Base-by-base conservation (phyloP, 2,888 invertebrate species). In the Silvanus unidentatus region DNA sequence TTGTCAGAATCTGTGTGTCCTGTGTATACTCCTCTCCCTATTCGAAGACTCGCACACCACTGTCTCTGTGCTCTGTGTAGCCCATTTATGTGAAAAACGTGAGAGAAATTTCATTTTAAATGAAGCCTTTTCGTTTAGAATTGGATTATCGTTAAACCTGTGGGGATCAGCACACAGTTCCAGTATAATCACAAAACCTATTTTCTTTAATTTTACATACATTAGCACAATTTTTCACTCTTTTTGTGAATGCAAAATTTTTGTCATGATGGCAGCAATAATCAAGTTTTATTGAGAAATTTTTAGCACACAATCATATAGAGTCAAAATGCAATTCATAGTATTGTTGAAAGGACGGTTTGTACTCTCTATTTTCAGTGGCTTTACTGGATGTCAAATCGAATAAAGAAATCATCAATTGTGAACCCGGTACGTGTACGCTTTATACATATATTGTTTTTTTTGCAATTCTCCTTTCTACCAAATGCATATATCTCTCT, bases 91-190 rank as follows among this genome's bases (percentile, higher is more conserved):
- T 12, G 37, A 10, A 12, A 13, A 16, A 16, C 37, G 37, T 37
- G 37, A 16, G 37, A 3, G 37, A 13, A 16, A 13, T 37, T 37
- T 37, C 12, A 13, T 15, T 37, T 16, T 16, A 12, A 37, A 37
- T 13, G 15, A 37, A 16, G 14, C 37, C 10, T 13, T 16, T 13
- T 37, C 37, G 37, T 37, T 12, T 13, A 49, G 45, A 57, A 58
- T 58, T 47, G 58, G 57, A 58, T 57, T 58, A 58, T 54, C 54
- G 49, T 52, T 49, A 49, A 57, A 58, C 51, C 52, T 49, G 47
- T n/a, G 37, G 37, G 52, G 53, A 54, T 58, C 56, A 55, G 54
- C 51, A 46, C 37, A 16, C 49, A 43, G 48, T 49, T 50, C 54
- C 49, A 47, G 46, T 49, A 52, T 55, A 58, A 58, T 58, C 53